phyloP scores from a whole-genome alignment of 2,797 vertebrate species.

The Etheostoma perlongum region DNA sequence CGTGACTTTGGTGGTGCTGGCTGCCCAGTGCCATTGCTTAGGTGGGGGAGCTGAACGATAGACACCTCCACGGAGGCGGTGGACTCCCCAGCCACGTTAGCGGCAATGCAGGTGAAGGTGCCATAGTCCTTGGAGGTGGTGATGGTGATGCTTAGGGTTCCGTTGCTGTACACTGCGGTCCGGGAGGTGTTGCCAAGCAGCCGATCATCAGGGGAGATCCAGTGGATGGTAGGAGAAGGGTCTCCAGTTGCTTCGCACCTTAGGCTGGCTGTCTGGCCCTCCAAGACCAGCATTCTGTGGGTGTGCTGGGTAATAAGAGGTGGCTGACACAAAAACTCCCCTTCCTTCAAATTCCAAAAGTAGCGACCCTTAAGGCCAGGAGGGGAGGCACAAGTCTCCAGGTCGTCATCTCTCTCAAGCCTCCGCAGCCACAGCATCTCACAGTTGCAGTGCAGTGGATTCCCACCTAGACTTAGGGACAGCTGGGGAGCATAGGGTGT shows the following conservation, averaged over 20 bases:
- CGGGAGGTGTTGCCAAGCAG: slow-evolving; percentile 92
- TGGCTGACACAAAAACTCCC: slow-evolving; percentile 93
- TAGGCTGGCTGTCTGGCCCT: slow-evolving; percentile 91
- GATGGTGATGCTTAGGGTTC: slow-evolving; percentile 93
- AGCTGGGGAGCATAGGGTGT: slow-evolving; percentile 90
- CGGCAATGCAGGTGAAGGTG: slow-evolving; percentile 95
- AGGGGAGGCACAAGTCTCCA: slow-evolving; percentile 97
- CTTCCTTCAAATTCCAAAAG: slow-evolving; percentile 93
- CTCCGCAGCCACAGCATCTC: slow-evolving; percentile 94
- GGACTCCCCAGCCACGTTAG: slow-evolving; percentile 94
- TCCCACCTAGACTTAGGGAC: slow-evolving; percentile 93
- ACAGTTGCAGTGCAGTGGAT: slow-evolving; percentile 95
- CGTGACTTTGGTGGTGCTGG: slow-evolving; percentile 88
- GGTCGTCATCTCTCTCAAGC: slow-evolving; percentile 91
- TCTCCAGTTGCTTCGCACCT: slow-evolving; percentile 94
- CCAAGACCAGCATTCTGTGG: slow-evolving; percentile 91
- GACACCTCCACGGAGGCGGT: slow-evolving; percentile 91
- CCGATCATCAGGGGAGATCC: slow-evolving; percentile 92
- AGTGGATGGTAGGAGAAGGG: slow-evolving; percentile 92
- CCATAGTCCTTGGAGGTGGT: slow-evolving; percentile 95
- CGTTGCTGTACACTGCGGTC: slow-evolving; percentile 88
- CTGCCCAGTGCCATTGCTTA: slow-evolving; percentile 90
- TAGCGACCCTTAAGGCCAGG: slow-evolving; percentile 92
- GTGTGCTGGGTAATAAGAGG: slow-evolving; percentile 95
- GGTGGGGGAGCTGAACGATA: slow-evolving; percentile 93